Percentiles rank a stretch among this genome's conserved stretches.
These are phyloP conservation scores for Sus scrofa DNA, from an alignment of 2,113 vertebrate species.

Conservation along the genomic window DNA sequence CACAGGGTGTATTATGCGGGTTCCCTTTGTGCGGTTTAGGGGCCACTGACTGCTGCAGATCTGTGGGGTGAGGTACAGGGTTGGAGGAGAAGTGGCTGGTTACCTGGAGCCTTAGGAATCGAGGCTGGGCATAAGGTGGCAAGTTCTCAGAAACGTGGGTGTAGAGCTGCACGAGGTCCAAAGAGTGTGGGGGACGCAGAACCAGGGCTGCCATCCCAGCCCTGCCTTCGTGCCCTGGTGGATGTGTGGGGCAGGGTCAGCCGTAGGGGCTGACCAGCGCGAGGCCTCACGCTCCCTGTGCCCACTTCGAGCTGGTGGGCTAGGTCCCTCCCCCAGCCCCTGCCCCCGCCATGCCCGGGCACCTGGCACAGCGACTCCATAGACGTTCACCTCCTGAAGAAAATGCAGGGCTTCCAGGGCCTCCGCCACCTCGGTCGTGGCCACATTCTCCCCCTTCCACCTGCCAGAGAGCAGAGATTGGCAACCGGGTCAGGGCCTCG, in stretches of 20 bases:
- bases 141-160: slow-evolving; percentile 86
- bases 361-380: slow-evolving; percentile 94
- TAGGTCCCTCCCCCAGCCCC: too few species aligned
- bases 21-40: background rate
- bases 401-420: slow-evolving; percentile 89
- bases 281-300: background rate
- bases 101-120: slow-evolving; percentile 85
- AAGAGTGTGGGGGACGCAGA: slow-evolving; percentile 82
- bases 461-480: slow-evolving; percentile 77
- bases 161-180: slow-evolving; percentile 87
- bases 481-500: background rate
- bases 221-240: slow-evolving; percentile 92
- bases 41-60: slow-evolving; percentile 69
- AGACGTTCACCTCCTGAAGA: slow-evolving; percentile 93
- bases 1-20: fast-evolving
- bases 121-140: slow-evolving; percentile 86
- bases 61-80: slow-evolving; percentile 30
- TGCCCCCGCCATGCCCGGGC: background rate
- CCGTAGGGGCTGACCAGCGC: fast-evolving
- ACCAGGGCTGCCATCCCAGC: slow-evolving; percentile 93
- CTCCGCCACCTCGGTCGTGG: slow-evolving; percentile 94
- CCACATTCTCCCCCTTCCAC: slow-evolving; percentile 97
- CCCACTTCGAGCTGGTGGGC: background rate
- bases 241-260: background rate
- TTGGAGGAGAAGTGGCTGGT: background rate